These are phyloP conservation scores for Pandion haliaetus DNA, from an alignment of 2,113 vertebrate species.

Conservation along the genomic window DNA sequence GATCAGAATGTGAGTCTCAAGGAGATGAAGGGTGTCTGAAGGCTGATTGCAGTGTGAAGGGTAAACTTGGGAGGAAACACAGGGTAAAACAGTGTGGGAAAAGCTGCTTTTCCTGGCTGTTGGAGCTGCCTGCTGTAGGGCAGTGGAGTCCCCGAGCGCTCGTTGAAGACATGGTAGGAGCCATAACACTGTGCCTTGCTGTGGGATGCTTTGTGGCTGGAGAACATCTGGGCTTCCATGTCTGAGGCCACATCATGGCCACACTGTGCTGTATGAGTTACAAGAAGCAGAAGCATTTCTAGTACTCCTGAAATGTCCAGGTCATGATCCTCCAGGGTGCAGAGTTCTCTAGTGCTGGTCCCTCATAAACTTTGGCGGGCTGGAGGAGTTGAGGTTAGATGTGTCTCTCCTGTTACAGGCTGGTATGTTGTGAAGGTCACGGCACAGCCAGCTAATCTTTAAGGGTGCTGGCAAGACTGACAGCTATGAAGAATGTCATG, in stretches of 20 bases:
- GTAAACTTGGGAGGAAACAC: background rate
- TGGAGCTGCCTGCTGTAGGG: background rate
- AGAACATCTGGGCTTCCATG: background rate
- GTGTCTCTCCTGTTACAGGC: background rate
- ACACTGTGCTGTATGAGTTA: background rate
- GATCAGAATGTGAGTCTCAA: background rate
- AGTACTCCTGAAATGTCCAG: background rate
- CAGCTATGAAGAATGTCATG: background rate
- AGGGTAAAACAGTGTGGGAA: background rate
- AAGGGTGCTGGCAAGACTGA: background rate
- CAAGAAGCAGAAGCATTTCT: background rate
- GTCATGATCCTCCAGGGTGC: background rate
- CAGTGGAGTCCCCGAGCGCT: background rate
- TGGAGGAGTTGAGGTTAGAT: background rate
- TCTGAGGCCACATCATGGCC: background rate
- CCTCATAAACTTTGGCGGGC: background rate
- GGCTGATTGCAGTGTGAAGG: background rate
- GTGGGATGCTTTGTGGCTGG: background rate
- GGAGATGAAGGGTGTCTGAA: background rate
- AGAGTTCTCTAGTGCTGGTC: background rate
- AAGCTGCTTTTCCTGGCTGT: background rate
- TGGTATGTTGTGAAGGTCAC: background rate
- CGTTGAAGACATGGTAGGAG: background rate
- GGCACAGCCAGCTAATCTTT: background rate
- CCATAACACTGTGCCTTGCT: rapidly evolving